Evolutionary conservation across 2,888 invertebrate species (phyloP).

Genomic region (Amphipoea lucens): DNA sequence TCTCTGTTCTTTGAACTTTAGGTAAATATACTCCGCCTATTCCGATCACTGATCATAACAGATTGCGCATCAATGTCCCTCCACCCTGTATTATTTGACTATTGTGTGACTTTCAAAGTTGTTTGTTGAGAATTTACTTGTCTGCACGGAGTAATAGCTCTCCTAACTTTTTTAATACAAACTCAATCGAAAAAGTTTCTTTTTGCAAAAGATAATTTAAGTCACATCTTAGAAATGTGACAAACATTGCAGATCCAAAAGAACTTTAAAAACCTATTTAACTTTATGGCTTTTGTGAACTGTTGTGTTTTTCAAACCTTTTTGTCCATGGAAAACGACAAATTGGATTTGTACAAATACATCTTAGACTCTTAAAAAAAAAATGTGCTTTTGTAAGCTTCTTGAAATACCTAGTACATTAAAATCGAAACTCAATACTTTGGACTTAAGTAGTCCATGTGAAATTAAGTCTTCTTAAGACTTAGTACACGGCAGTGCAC

Average conservation of each 20-base stretch:
- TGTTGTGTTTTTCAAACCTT: background rate
- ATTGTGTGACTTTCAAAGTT: conserved; percentile 25
- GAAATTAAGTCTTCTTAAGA: too few relatives aligned
- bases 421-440: too few relatives aligned
- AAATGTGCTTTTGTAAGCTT: background rate
- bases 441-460: too few relatives aligned
- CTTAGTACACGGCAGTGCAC: too few relatives aligned
- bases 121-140: conserved; percentile 19
- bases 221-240: conserved; percentile 23
- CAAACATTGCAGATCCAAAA: background rate
- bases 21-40: too few relatives aligned
- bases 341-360: background rate
- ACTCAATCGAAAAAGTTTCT: conserved; percentile 29
- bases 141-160: conserved; percentile 1
- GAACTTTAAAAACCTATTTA: conserved; percentile 9
- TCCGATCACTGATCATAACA: too few relatives aligned
- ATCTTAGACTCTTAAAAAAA: background rate
- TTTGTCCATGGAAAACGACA: background rate
- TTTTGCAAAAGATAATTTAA: conserved; percentile 22
- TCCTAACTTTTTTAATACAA: conserved; percentile 35
- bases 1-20: too few relatives aligned
- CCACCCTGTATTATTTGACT: background rate
- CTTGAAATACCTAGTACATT: background rate
- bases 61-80: background rate
- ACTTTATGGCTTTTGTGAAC: background rate